Evolutionary conservation across 2,113 vertebrate species (phyloP).

Genomic region (Coracopsis vasa): DNA sequence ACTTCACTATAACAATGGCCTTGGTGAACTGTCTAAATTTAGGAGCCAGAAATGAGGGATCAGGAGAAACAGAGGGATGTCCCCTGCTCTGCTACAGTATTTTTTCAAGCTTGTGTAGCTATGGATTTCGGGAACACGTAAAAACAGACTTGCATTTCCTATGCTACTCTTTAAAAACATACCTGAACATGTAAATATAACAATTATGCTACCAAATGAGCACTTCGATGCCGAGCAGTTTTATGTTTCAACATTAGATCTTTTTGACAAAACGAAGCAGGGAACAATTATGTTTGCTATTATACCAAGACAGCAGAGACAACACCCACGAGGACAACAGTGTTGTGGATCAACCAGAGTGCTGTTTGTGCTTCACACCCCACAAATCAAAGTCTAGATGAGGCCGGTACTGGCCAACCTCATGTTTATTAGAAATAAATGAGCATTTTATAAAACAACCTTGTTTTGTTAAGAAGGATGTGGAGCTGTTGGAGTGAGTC

Average conservation of each 20-base stretch:
- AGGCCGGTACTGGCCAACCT: neutral
- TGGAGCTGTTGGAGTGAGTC: neutral
- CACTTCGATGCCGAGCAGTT: neutral
- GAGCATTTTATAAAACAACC: neutral
- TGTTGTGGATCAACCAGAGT: neutral
- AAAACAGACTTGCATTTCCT: neutral
- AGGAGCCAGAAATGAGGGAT: neutral
- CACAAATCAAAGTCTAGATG: neutral
- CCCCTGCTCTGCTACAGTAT: neutral
- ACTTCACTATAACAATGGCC: neutral
- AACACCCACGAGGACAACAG: neutral
- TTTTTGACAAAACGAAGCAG: neutral
- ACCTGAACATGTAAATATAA: neutral
- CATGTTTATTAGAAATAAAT: neutral
- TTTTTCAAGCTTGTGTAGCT: neutral
- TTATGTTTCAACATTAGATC: neutral
- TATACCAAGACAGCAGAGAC: neutral
- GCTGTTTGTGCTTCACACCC: neutral
- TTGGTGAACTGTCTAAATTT: neutral
- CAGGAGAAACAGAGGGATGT: neutral
- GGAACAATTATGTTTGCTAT: neutral
- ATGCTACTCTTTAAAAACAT: neutral
- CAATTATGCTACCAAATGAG: neutral
- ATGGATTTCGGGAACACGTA: neutral
- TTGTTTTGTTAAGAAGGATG: neutral